phyloP scores from a whole-genome alignment of 1,140 invertebrate species.

The Diprion similis region DNA sequence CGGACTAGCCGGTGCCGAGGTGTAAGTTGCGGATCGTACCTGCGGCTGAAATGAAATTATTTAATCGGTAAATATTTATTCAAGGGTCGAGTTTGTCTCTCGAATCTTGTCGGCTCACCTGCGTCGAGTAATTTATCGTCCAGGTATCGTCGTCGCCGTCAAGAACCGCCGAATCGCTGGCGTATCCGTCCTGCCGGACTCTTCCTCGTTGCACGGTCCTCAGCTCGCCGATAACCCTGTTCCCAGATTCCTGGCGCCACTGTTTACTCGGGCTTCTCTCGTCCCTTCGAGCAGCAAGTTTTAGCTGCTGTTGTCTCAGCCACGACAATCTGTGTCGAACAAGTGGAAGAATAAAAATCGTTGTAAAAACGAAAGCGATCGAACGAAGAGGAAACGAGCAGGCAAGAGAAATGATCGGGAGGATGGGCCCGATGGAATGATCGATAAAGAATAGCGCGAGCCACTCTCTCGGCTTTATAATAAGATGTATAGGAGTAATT shows the following conservation, averaged over 20 bases:
- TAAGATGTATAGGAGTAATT: not conserved
- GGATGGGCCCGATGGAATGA: too few species aligned
- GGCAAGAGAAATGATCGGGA: not conserved
- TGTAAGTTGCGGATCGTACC: constrained; percentile 46
- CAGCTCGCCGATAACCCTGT: constrained; percentile 68
- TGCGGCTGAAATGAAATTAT: constrained; percentile 29
- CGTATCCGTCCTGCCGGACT: constrained; percentile 70
- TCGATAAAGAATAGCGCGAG: too few species aligned
- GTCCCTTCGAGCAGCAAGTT: constrained; percentile 69
- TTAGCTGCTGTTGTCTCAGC: constrained; percentile 81
- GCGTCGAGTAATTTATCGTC: constrained; percentile 38
- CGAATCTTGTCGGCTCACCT: not conserved
- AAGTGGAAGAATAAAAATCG: not conserved
- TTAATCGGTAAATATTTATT: too few species aligned
- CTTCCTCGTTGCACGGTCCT: constrained; percentile 64
- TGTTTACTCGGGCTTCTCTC: constrained; percentile 68
- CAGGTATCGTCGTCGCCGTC: constrained; percentile 68
- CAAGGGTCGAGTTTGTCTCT: too few species aligned
- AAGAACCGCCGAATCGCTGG: constrained; percentile 79
- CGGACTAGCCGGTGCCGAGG: constrained; percentile 65
- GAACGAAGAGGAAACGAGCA: not conserved
- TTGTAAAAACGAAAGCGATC: not conserved
- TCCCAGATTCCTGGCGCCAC: constrained; percentile 75
- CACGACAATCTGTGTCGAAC: constrained; percentile 66
- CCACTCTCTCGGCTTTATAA: not conserved